Conservation (phyloP, 1,140 invertebrate genomes). For the Zaprionus africanus region DNA sequence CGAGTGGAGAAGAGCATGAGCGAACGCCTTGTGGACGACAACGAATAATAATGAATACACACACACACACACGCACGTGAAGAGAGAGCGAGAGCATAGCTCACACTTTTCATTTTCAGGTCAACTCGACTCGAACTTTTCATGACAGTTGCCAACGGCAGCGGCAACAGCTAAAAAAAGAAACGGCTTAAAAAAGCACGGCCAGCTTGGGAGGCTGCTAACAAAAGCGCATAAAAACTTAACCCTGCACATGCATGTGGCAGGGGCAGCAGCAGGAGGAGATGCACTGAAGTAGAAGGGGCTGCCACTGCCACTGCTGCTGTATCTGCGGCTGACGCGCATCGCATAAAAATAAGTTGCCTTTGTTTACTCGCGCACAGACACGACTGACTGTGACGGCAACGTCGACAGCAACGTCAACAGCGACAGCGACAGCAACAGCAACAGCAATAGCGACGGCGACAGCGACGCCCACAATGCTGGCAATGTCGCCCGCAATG, state of each 20-base stretch:
- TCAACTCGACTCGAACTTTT: conserved; percentile 76
- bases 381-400: conserved; percentile 26
- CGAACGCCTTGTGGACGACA: conserved; percentile 11
- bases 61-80: conserved; percentile 40
- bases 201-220: conserved; percentile 54
- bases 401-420: conserved; percentile 2
- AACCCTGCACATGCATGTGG: conserved; percentile 62
- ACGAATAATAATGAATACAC: conserved; percentile 30
- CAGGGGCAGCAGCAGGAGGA: neutral
- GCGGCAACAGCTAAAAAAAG: conserved; percentile 20
- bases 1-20: neutral
- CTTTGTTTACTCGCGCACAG: conserved; percentile 58
- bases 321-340: conserved; percentile 67
- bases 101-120: conserved; percentile 61
- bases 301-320: conserved; percentile 46
- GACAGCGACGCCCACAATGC: neutral
- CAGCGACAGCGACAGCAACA: neutral
- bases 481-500: conserved; percentile 44
- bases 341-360: conserved; percentile 79
- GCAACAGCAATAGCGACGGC: neutral
- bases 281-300: neutral
- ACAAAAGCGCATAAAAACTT: conserved; percentile 78
- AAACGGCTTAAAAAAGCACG: conserved; percentile 27
- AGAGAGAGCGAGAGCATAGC: conserved; percentile 15
- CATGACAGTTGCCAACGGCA: conserved; percentile 70